phyloP scores from a whole-genome alignment of 1,140 invertebrate species.

The Eumeta japonica region DNA sequence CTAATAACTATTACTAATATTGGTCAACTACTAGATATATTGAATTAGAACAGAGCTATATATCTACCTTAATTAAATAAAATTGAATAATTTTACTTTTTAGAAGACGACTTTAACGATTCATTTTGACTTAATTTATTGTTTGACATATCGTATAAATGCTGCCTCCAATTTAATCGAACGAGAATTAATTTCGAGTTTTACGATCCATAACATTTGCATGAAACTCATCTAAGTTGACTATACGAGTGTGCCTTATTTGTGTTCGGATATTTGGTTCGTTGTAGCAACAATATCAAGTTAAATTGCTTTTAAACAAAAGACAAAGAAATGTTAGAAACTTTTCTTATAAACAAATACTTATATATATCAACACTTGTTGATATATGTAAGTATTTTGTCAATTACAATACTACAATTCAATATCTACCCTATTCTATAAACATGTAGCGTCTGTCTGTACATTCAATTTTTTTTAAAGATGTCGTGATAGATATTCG shows the following conservation, averaged over 20 bases:
- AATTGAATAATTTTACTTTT: too few relatives aligned
- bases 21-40: slow-evolving; percentile 18
- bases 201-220: slow-evolving; percentile 15
- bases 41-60: slow-evolving; percentile 32
- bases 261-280: slow-evolving; percentile 11
- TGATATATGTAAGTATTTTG: too few relatives aligned
- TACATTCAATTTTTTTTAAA: too few relatives aligned
- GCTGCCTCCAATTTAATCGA: too few relatives aligned
- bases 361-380: slow-evolving; percentile 2
- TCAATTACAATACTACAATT: too few relatives aligned
- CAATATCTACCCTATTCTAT: too few relatives aligned
- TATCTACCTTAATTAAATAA: slow-evolving; percentile 27
- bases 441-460: too few relatives aligned
- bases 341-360: not conserved
- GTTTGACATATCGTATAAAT: slow-evolving; percentile 8
- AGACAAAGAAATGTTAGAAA: not conserved
- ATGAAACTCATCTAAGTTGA: slow-evolving; percentile 16
- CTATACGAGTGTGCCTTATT: slow-evolving; percentile 19
- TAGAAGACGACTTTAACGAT: too few relatives aligned
- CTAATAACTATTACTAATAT: not conserved
- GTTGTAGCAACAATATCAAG: slow-evolving; percentile 15
- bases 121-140: slow-evolving; percentile 14
- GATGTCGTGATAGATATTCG: too few relatives aligned
- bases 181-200: slow-evolving; percentile 9
- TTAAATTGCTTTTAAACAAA: not conserved